Conservation (phyloP, 2,797 vertebrate genomes). For the Heteromormyrus szaboi region DNA sequence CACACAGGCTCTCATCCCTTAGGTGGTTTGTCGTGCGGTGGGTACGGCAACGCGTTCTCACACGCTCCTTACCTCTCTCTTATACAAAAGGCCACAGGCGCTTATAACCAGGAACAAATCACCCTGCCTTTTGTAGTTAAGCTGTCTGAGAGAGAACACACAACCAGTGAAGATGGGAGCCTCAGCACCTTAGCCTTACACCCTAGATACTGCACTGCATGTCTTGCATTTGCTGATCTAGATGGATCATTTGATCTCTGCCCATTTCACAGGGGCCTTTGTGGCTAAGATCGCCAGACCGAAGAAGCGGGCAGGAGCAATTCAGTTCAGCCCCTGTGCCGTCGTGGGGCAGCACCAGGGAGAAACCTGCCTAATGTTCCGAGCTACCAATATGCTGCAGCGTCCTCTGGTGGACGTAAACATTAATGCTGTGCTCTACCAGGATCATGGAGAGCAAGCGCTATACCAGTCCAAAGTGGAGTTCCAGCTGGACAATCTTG, state of each 20-base stretch:
- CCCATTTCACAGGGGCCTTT: conserved; percentile 76
- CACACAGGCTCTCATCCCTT: neutral
- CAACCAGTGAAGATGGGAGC: neutral
- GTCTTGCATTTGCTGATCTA: neutral
- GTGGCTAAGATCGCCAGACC: conserved; percentile 95
- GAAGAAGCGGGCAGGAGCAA: conserved; percentile 83
- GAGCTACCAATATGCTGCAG: conserved; percentile 81
- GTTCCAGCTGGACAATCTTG: conserved; percentile 77
- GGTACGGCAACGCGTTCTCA: neutral
- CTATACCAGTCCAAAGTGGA: conserved; percentile 84
- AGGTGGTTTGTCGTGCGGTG: neutral
- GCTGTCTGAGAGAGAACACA: neutral
- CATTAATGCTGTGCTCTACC: conserved; percentile 83
- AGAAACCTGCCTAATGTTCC: conserved; percentile 77
- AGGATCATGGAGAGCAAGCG: conserved; percentile 75
- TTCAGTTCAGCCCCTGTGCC: conserved; percentile 81
- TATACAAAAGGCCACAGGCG: neutral
- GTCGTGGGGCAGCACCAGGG: conserved; percentile 76
- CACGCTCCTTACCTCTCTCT: neutral
- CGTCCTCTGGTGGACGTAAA: conserved; percentile 79
- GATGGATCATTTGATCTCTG: neutral
- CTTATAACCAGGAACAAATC: neutral
- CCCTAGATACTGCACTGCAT: neutral
- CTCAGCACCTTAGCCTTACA: neutral
- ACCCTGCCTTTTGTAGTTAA: neutral